These are phyloP conservation scores for Lasius fuliginosus DNA, from an alignment of 2,888 invertebrate species.

Conservation along the genomic window DNA sequence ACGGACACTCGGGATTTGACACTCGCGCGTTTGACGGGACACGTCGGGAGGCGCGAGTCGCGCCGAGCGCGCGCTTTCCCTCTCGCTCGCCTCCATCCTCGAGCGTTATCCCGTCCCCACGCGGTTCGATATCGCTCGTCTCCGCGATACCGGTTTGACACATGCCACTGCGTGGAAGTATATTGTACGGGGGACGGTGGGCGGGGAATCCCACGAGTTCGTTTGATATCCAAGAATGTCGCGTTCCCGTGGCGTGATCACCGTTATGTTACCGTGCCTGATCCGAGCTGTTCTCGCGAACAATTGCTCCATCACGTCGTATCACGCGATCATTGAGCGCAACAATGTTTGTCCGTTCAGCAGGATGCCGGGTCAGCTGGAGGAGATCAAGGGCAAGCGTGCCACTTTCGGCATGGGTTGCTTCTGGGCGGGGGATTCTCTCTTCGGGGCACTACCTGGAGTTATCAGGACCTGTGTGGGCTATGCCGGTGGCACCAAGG, in stretches of 20 bases:
- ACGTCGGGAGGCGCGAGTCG: neutral
- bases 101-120: no score
- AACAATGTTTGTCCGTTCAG: slow-evolving; percentile 53
- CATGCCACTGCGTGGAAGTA: slow-evolving; percentile 33
- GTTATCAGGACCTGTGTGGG: slow-evolving; percentile 97
- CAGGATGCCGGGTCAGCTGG: slow-evolving; percentile 87
- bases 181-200: neutral
- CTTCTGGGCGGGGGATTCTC: slow-evolving; percentile 96
- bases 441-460: slow-evolving; percentile 91
- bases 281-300: neutral
- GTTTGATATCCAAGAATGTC: slow-evolving; percentile 11
- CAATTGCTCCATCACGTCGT: slow-evolving; percentile 52
- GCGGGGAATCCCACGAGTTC: neutral
- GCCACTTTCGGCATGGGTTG: slow-evolving; percentile 98
- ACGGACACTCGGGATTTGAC: neutral
- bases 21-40: no score
- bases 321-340: slow-evolving; percentile 45
- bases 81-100: neutral
- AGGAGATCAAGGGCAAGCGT: slow-evolving; percentile 90
- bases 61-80: neutral
- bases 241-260: neutral
- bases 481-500: slow-evolving; percentile 95
- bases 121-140: neutral
- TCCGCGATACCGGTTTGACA: slow-evolving; percentile 24
- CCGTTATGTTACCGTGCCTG: slow-evolving; percentile 16